Conservation (phyloP, 2,113 vertebrate genomes). For the Barnardius zonarius region DNA sequence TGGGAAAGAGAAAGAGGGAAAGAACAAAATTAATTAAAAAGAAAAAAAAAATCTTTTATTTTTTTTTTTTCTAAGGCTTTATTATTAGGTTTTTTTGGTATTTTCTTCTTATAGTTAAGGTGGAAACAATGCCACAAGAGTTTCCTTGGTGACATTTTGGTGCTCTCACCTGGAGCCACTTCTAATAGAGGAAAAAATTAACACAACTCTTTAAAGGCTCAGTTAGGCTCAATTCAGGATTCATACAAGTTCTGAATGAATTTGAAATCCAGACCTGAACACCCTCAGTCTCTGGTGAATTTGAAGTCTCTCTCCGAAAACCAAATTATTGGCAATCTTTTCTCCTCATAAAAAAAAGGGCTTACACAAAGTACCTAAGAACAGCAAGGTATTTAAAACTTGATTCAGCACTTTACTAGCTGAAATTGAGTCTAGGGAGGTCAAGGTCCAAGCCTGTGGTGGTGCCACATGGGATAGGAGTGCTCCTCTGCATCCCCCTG, state of each 20-base stretch:
- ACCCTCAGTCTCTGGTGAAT: not conserved
- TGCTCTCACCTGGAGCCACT: not conserved
- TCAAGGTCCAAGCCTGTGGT: not conserved
- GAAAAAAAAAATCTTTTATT: not conserved
- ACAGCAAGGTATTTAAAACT: not conserved
- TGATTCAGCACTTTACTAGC: not conserved
- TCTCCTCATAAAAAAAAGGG: not conserved
- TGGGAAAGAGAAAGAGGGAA: not conserved
- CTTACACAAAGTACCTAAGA: not conserved
- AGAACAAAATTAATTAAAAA: not conserved
- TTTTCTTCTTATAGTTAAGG: not conserved
- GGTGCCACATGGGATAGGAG: fast-evolving
- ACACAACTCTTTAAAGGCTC: not conserved
- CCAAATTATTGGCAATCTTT: not conserved
- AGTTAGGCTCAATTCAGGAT: not conserved
- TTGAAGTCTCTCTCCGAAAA: not conserved
- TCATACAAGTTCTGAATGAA: not conserved
- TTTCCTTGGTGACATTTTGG: not conserved
- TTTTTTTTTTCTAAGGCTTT: not conserved
- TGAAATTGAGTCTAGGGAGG: not conserved
- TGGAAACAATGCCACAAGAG: not conserved
- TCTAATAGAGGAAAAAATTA: not conserved
- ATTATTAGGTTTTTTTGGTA: not conserved
- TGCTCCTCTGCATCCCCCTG: not conserved
- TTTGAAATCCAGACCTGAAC: not conserved